A percentile compares a stretch with the other conserved stretches of the same genome.
phyloP scores from a whole-genome alignment of 2,113 vertebrate genomes.

The Cyanoliseus patagonus region DNA sequence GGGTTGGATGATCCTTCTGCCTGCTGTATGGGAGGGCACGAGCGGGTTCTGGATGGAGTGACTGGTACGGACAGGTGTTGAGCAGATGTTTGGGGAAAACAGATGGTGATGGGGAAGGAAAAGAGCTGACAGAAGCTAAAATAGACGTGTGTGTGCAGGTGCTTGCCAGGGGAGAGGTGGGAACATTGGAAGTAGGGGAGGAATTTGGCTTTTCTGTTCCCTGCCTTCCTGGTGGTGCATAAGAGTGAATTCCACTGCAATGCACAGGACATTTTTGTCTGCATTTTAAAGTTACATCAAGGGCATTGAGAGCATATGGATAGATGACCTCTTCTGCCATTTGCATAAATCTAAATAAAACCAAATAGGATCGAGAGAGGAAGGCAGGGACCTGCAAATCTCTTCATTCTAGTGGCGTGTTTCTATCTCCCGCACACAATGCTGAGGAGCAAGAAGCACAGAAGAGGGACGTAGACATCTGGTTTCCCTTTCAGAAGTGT shows the following conservation, averaged over 20 bases:
- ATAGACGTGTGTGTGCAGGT: not conserved
- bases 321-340: conserved; percentile 19
- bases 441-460: conserved; percentile 24
- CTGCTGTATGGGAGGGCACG: not conserved
- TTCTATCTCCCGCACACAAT: not conserved
- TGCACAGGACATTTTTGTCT: not conserved
- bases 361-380: not conserved
- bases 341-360: conserved; percentile 67
- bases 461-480: conserved; percentile 55
- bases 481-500: conserved; percentile 60
- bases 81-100: not conserved
- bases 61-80: not conserved
- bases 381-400: conserved; percentile 37
- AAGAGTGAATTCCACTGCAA: not conserved
- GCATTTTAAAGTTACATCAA: conserved; percentile 30
- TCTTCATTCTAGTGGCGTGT: not conserved
- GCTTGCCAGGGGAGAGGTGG: not conserved
- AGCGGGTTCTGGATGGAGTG: not conserved
- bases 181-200: not conserved
- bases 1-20: not conserved
- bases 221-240: not conserved
- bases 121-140: not conserved
- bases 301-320: not conserved
- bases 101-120: not conserved
- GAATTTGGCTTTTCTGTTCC: not conserved